phyloP scores from a whole-genome alignment of 2,113 vertebrate genomes.

The Myrmecobius fasciatus region DNA sequence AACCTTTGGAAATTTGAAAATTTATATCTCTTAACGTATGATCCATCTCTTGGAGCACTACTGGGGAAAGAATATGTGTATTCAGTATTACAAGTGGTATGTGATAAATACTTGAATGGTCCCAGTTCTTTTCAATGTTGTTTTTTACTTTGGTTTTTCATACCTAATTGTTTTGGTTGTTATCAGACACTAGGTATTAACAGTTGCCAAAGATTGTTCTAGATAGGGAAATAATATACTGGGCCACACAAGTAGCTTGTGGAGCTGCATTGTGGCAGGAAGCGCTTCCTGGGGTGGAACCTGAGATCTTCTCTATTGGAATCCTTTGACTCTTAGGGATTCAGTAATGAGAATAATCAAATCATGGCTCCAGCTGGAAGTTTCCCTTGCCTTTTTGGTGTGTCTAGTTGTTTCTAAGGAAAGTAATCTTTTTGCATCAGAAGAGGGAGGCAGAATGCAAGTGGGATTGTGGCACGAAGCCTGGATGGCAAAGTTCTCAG shows the following conservation, averaged over 20 bases:
- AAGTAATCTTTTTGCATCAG: neutral
- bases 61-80: neutral
- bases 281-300: neutral
- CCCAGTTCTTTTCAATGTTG: neutral
- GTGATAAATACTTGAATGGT: neutral
- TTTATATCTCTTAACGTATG: neutral
- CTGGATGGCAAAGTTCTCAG: neutral
- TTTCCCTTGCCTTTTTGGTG: neutral
- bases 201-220: neutral
- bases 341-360: neutral
- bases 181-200: neutral
- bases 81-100: neutral
- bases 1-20: neutral
- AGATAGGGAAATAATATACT: neutral
- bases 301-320: neutral
- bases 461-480: neutral
- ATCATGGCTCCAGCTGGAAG: neutral
- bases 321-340: neutral
- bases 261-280: neutral
- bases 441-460: neutral
- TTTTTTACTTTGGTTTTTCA: neutral
- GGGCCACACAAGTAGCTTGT: constrained; percentile 7
- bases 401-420: neutral
- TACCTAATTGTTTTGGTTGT: neutral
- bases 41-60: neutral